phyloP scores from a whole-genome alignment of 2,797 vertebrate genomes.

The Apodemus agrarius region DNA sequence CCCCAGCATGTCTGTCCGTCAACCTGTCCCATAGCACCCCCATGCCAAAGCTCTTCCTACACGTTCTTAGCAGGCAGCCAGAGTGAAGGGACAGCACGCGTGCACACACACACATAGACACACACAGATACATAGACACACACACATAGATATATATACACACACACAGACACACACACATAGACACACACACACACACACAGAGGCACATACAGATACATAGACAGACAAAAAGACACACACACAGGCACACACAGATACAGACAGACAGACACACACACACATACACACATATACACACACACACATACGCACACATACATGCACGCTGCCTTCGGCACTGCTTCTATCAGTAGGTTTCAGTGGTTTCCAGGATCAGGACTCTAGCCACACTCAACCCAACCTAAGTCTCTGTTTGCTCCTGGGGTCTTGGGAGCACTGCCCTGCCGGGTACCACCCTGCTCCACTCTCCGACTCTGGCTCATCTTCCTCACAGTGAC shows the following conservation, averaged over 20 bases:
- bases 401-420: background rate
- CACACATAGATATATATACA: background rate
- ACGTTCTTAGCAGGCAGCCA: background rate
- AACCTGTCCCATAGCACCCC: background rate
- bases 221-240: background rate
- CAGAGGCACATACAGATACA: no score
- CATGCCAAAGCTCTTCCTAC: background rate
- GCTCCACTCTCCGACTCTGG: no score
- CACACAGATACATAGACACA: no score
- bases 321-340: no score
- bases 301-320: no score
- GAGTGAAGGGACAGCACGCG: no score
- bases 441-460: background rate
- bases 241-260: no score
- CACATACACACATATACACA: no score
- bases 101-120: background rate
- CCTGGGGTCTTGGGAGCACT: background rate
- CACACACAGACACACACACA: no score
- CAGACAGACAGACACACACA: background rate
- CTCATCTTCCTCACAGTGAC: background rate
- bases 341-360: background rate
- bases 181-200: background rate
- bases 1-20: background rate
- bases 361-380: background rate
- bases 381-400: background rate